Evolutionary conservation across 2,888 invertebrate species (phyloP).

Genomic region (Morpho helenor): DNA sequence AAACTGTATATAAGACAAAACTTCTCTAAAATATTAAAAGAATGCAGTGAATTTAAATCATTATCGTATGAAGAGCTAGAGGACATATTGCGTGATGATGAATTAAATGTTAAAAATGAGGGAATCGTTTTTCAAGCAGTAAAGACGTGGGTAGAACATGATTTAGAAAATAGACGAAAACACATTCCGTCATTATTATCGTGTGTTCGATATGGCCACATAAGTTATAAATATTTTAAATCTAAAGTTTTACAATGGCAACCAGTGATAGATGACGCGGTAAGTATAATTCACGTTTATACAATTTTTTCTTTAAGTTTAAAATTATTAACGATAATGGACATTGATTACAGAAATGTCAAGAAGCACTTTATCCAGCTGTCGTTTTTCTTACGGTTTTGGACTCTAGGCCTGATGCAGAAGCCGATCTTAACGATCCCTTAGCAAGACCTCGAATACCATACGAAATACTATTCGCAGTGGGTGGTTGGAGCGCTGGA

Average conservation of each 20-base stretch:
- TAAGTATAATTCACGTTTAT: slow-evolving; percentile 31
- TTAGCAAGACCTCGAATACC: slow-evolving; percentile 85
- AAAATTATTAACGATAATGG: not conserved
- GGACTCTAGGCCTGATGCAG: slow-evolving; percentile 67
- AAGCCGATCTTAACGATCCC: slow-evolving; percentile 77
- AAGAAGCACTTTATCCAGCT: slow-evolving; percentile 74
- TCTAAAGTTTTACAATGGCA: slow-evolving; percentile 77
- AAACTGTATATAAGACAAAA: slow-evolving; percentile 79
- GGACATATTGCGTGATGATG: slow-evolving; percentile 83
- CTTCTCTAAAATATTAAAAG: slow-evolving; percentile 80
- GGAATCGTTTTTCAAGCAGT: slow-evolving; percentile 87
- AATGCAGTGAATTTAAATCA: slow-evolving; percentile 82
- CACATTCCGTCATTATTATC: slow-evolving; percentile 80
- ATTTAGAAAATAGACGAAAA: slow-evolving; percentile 71
- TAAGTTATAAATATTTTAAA: slow-evolving; percentile 79
- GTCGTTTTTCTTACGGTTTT: slow-evolving; percentile 73
- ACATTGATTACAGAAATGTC: slow-evolving; percentile 64
- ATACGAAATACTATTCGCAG: slow-evolving; percentile 88
- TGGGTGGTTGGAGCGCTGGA: slow-evolving; percentile 93
- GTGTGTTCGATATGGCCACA: slow-evolving; percentile 83
- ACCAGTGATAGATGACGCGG: slow-evolving; percentile 72
- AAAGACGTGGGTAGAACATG: slow-evolving; percentile 84
- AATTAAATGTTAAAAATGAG: slow-evolving; percentile 85
- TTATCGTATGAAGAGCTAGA: slow-evolving; percentile 80
- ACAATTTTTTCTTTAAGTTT: not conserved